A percentile compares a stretch with the other conserved stretches of the same genome.
phyloP scores from a whole-genome alignment of 2,888 invertebrate species.

The Trypoxylon attenuatum region DNA sequence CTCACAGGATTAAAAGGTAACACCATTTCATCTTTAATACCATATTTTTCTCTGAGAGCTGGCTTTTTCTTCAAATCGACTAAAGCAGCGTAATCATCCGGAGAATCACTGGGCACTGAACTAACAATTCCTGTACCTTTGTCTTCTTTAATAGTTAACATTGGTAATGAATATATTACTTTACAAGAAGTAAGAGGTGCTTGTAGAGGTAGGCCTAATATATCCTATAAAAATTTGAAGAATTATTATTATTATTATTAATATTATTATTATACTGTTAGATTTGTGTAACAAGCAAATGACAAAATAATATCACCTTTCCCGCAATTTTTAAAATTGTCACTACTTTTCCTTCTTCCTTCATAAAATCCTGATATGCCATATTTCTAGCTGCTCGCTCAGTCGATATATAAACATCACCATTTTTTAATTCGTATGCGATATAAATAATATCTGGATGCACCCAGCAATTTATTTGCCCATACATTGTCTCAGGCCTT shows the following conservation, averaged over 20 bases:
- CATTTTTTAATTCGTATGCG: conserved; percentile 84
- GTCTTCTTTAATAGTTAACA: conserved; percentile 98
- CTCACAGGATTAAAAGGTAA: conserved; percentile 80
- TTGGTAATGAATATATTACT: conserved; percentile 93
- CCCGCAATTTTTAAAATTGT: conserved; percentile 83
- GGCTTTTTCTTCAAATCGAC: conserved; percentile 96
- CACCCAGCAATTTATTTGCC: conserved; percentile 99
- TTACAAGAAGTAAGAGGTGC: conserved; percentile 91
- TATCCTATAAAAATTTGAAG: conserved; percentile 75
- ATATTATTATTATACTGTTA: neutral
- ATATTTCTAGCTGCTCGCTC: conserved; percentile 94
- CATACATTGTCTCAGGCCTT: conserved; percentile 99
- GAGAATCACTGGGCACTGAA: conserved; percentile 98
- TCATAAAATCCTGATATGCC: conserved; percentile 94
- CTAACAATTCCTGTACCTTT: conserved; percentile 99
- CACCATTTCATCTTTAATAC: conserved; percentile 89
- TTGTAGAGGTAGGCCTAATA: conserved; percentile 89
- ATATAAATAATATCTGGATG: conserved; percentile 96
- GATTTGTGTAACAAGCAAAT: neutral
- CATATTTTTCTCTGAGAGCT: conserved; percentile 94
- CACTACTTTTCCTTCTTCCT: conserved; percentile 85
- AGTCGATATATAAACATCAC: conserved; percentile 92
- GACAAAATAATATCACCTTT: conserved; percentile 73
- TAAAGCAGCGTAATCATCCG: conserved; percentile 98
- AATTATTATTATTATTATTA: neutral